A percentile compares a stretch with the other conserved stretches of the same genome.
Evolutionary conservation across 2,888 invertebrate genomes (phyloP).

Genomic region (Caenorhabditis doughertyi): DNA sequence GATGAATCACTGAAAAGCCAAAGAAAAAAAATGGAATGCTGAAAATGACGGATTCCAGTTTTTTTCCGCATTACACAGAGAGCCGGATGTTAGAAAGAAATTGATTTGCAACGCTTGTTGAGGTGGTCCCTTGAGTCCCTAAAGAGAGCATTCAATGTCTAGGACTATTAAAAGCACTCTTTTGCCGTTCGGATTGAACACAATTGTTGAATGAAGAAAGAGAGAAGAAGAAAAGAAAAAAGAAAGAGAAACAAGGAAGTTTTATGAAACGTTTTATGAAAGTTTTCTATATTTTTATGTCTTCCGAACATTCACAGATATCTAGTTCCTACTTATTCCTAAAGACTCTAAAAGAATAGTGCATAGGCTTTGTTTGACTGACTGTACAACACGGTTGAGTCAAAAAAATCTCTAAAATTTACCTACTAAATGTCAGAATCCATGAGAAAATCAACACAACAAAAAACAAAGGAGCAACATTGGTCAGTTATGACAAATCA

Average conservation of each 20-base stretch:
- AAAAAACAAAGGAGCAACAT: neutral
- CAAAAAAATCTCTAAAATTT: neutral
- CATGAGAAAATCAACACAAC: neutral
- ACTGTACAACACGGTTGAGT: neutral
- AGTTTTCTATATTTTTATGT: neutral
- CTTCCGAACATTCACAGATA: neutral
- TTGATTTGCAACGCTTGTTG: conserved; percentile 50
- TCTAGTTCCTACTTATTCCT: neutral
- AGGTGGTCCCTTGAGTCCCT: conserved; percentile 47
- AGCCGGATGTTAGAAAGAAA: conserved; percentile 32
- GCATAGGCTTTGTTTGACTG: too few species aligned
- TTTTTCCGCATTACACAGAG: neutral
- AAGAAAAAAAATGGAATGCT: conserved; percentile 13
- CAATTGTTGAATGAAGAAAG: conserved; percentile 18
- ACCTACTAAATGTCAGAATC: neutral
- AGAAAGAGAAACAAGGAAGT: conserved; percentile 12
- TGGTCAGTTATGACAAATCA: neutral
- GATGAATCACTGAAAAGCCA: conserved; percentile 32
- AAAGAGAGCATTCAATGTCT: conserved; percentile 31
- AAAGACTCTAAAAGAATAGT: too few species aligned
- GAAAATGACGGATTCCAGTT: conserved; percentile 37
- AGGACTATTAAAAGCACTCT: conserved; percentile 56
- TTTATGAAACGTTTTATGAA: neutral
- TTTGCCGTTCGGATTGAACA: conserved; percentile 17
- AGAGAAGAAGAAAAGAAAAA: neutral